Percentiles rank a stretch among this genome's conserved stretches.
phyloP scores from a whole-genome alignment of 2,113 vertebrate species.

The Prunella himalayana region DNA sequence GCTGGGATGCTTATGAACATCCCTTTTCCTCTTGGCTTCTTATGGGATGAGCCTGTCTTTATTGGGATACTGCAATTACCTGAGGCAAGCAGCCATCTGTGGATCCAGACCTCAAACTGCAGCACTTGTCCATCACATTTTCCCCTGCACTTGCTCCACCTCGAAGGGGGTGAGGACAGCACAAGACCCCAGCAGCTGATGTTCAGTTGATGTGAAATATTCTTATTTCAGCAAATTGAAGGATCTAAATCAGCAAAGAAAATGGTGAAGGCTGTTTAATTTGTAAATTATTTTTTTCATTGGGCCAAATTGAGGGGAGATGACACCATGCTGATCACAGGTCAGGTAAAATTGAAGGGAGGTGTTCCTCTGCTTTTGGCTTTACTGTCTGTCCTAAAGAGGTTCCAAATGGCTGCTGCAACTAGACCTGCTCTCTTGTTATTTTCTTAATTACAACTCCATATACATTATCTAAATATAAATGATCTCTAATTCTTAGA shows the following conservation, averaged over 20 bases:
- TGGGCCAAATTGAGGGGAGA: neutral
- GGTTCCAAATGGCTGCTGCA: neutral
- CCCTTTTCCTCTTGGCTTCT: neutral
- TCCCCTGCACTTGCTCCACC: neutral
- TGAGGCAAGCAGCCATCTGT: neutral
- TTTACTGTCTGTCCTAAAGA: neutral
- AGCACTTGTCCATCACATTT: neutral
- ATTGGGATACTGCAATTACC: neutral
- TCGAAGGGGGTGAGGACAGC: rapidly evolving
- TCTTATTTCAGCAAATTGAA: neutral
- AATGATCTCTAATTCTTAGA: neutral
- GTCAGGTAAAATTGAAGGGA: neutral
- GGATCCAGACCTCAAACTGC: neutral
- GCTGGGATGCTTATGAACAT: neutral
- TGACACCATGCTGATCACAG: rapidly evolving
- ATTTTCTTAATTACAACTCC: neutral
- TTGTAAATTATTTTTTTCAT: neutral
- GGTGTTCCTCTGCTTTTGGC: neutral
- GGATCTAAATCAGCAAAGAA: neutral
- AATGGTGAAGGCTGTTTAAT: neutral
- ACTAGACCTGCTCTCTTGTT: neutral
- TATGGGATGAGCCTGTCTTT: neutral
- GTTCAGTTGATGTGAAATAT: neutral
- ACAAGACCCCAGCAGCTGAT: neutral
- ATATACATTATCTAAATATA: neutral